Conservation (phyloP, 1,140 invertebrate species). For the Eubasilissa regina region DNA sequence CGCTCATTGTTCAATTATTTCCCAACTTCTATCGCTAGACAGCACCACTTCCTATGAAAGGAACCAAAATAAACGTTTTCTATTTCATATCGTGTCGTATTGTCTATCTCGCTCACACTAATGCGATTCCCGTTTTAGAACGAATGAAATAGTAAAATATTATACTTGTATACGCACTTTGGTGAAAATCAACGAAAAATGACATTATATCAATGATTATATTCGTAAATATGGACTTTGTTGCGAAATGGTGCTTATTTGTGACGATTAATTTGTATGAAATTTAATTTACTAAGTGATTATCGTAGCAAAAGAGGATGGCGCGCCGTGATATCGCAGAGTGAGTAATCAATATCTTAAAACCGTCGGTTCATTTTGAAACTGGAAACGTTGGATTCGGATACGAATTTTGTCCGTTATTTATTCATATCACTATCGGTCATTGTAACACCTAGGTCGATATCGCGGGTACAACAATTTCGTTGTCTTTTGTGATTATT, state of each 20-base stretch:
- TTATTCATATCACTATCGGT: conserved; percentile 25
- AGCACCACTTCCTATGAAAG: conserved; percentile 23
- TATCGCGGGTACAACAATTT: background rate
- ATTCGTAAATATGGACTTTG: conserved; percentile 25
- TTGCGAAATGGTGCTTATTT: conserved; percentile 37
- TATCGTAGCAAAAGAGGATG: conserved; percentile 30
- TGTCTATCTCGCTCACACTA: conserved; percentile 32
- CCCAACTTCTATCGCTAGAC: conserved; percentile 17
- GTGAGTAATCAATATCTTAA: conserved; percentile 50
- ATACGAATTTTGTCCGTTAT: conserved; percentile 46
- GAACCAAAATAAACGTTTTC: conserved; percentile 54
- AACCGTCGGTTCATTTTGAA: conserved; percentile 50
- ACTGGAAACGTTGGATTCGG: conserved; percentile 39
- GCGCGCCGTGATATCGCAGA: conserved; percentile 15
- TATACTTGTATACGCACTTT: conserved; percentile 9
- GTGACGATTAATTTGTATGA: conserved; percentile 8
- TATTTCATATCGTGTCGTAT: conserved; percentile 14
- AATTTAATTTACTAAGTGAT: conserved; percentile 2
- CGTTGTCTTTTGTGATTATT: background rate
- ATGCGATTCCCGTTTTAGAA: background rate
- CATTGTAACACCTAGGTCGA: conserved; percentile 25
- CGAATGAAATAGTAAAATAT: conserved; percentile 39
- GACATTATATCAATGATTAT: conserved; percentile 41
- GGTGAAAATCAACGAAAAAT: conserved; percentile 44
- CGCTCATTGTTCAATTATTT: background rate